Evolutionary conservation across 2,888 invertebrate species (phyloP).

Genomic region (Erynnis tages): DNA sequence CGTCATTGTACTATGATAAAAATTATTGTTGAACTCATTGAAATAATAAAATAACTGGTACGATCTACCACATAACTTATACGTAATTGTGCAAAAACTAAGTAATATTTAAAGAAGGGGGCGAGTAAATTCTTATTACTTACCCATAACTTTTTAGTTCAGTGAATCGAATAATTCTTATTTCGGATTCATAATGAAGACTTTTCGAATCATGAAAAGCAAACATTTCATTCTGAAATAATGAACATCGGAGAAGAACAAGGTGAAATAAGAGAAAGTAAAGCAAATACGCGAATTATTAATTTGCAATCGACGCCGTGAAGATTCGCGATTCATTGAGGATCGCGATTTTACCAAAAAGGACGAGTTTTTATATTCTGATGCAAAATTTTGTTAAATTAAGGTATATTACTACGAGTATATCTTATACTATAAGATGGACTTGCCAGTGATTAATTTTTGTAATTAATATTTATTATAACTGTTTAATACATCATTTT

Average conservation of each 20-base stretch:
- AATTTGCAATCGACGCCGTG: slow-evolving; percentile 15
- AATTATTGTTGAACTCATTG: neutral
- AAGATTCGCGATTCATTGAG: neutral
- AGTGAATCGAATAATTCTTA: slow-evolving; percentile 1
- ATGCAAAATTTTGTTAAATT: no score
- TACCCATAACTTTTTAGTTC: slow-evolving; percentile 4
- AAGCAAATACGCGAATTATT: slow-evolving; percentile 18
- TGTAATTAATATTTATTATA: no score
- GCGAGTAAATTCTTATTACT: neutral
- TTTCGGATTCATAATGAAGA: slow-evolving; percentile 3
- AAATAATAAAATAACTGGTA: no score
- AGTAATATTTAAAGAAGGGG: slow-evolving; percentile 7
- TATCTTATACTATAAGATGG: no score
- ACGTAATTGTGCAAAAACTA: neutral
- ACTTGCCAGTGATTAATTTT: no score
- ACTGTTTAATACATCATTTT: no score
- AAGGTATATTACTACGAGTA: no score
- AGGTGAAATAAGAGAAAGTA: slow-evolving; percentile 44
- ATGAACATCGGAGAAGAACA: slow-evolving; percentile 4
- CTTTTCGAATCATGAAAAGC: slow-evolving; percentile 4
- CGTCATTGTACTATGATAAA: neutral
- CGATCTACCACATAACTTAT: no score
- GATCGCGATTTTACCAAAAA: neutral
- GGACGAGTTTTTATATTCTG: no score
- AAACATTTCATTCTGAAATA: neutral